Conservation (phyloP, 1,140 invertebrate species). For the Rhagoletis zephyria region DNA sequence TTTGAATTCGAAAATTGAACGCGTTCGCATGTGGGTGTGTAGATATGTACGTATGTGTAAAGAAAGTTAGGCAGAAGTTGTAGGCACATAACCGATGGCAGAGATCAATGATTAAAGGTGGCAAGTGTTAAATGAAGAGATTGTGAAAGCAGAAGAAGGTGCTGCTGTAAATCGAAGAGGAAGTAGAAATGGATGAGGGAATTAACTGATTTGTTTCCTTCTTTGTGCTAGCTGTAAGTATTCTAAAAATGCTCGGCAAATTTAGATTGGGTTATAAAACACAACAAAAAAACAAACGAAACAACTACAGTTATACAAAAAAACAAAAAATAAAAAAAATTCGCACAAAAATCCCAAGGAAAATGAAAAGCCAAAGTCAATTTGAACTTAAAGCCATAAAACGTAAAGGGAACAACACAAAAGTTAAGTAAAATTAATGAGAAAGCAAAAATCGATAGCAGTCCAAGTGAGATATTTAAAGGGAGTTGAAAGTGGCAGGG, state of each 20-base stretch:
- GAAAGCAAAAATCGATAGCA: background rate
- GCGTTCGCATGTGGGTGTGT: background rate
- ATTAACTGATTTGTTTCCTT: too few relatives aligned
- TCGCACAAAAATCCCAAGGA: background rate
- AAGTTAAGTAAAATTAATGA: constrained; percentile 26
- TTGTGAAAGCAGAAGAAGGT: too few relatives aligned
- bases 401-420: background rate
- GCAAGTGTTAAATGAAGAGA: too few relatives aligned
- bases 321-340: too few relatives aligned
- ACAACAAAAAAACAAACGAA: background rate
- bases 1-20: constrained; percentile 48
- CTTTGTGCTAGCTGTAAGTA: too few relatives aligned
- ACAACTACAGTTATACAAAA: too few relatives aligned
- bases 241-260: too few relatives aligned
- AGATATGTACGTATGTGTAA: background rate
- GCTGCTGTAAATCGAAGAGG: too few relatives aligned
- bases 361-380: background rate
- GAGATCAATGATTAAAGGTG: too few relatives aligned
- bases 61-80: background rate
- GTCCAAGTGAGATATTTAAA: background rate
- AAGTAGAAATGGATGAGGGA: too few relatives aligned
- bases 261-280: too few relatives aligned
- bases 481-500: background rate
- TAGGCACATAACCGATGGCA: background rate
- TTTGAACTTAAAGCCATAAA: background rate